phyloP scores from a whole-genome alignment of 2,888 invertebrate genomes.

The Nemotelus nigrinus region DNA sequence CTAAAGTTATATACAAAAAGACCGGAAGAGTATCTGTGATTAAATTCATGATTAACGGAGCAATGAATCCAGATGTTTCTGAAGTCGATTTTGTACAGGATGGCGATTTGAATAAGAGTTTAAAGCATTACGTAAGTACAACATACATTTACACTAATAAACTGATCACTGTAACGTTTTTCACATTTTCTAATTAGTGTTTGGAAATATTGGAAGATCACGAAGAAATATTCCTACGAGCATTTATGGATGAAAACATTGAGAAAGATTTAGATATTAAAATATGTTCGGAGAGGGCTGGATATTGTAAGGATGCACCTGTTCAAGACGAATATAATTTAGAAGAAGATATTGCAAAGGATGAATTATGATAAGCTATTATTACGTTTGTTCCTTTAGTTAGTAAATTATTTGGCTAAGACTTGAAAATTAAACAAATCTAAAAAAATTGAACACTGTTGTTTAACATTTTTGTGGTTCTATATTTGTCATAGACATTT shows the following conservation, averaged over 20 bases:
- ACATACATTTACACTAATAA: neutral
- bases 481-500: slow-evolving; percentile 40
- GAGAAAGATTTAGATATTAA: slow-evolving; percentile 65
- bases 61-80: slow-evolving; percentile 79
- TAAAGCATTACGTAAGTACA: slow-evolving; percentile 84
- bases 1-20: slow-evolving; percentile 80
- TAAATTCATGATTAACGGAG: slow-evolving; percentile 73
- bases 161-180: slow-evolving; percentile 11
- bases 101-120: slow-evolving; percentile 84
- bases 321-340: slow-evolving; percentile 62
- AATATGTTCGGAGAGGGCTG: slow-evolving; percentile 67
- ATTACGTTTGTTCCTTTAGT: neutral
- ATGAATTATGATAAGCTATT: slow-evolving; percentile 59
- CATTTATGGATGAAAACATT: slow-evolving; percentile 59
- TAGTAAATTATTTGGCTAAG: slow-evolving; percentile 15
- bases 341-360: slow-evolving; percentile 58
- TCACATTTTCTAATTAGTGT: slow-evolving; percentile 54
- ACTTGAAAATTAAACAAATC: slow-evolving; percentile 1
- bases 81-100: slow-evolving; percentile 86
- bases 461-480: neutral
- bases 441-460: neutral
- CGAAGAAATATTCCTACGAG: slow-evolving; percentile 60
- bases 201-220: slow-evolving; percentile 62
- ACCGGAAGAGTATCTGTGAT: slow-evolving; percentile 78
- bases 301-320: slow-evolving; percentile 65